Percentiles rank a stretch among this genome's conserved stretches.
These are phyloP conservation scores for Pterostichus niger DNA, from an alignment of 2,888 invertebrate species.

Conservation along the genomic window DNA sequence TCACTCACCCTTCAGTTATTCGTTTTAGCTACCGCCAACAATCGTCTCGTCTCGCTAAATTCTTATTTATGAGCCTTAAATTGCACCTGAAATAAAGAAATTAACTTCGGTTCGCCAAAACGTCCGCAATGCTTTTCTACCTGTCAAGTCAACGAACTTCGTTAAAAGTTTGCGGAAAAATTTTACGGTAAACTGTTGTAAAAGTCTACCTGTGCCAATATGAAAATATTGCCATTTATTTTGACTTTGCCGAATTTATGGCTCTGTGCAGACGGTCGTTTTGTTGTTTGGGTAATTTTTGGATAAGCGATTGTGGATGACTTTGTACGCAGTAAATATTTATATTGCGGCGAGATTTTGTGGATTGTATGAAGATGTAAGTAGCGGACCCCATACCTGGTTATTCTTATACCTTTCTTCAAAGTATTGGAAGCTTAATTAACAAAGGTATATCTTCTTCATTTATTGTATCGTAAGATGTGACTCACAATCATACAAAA, in stretches of 20 bases:
- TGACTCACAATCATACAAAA: too few species aligned
- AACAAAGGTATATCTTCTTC: too few species aligned
- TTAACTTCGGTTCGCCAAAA: conserved; percentile 67
- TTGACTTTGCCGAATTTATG: conserved; percentile 21
- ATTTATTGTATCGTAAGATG: too few species aligned
- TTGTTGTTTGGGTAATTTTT: conserved; percentile 41
- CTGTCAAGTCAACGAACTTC: conserved; percentile 32
- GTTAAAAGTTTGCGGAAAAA: conserved; percentile 45
- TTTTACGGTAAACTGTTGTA: conserved; percentile 49
- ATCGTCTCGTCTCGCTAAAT: conserved; percentile 30
- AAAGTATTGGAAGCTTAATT: too few species aligned
- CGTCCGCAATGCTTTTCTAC: conserved; percentile 63
- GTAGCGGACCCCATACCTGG: not conserved
- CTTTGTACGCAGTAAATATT: conserved; percentile 47
- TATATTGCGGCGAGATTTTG: conserved; percentile 1
- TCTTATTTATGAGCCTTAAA: conserved; percentile 39
- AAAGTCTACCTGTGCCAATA: conserved; percentile 46
- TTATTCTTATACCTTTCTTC: too few species aligned
- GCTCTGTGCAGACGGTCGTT: not conserved
- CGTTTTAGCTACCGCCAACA: not conserved
- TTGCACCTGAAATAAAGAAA: conserved; percentile 66
- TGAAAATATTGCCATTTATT: conserved; percentile 28
- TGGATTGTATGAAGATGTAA: too few species aligned
- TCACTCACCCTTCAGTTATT: not conserved
- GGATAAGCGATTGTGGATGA: not conserved